These are phyloP conservation scores for Micrasema longulum DNA, from an alignment of 1,140 invertebrate species.

Conservation along the genomic window DNA sequence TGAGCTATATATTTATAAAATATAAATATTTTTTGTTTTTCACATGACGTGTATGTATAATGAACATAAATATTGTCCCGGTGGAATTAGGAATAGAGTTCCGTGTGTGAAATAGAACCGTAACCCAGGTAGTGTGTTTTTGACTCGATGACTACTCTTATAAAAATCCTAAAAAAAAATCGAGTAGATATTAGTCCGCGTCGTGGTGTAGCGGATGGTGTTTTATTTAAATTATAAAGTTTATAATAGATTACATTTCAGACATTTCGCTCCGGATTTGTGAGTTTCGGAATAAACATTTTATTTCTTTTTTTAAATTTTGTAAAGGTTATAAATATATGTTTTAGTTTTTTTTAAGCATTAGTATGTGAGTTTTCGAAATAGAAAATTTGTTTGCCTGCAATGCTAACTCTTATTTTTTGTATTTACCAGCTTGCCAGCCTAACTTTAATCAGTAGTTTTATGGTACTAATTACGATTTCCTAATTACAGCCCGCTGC, in stretches of 20 bases:
- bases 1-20: too few relatives aligned
- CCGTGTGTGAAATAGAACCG: too few relatives aligned
- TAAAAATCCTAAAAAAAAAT: neutral
- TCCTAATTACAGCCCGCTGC: conserved; percentile 9
- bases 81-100: too few relatives aligned
- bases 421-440: neutral
- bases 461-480: too few relatives aligned
- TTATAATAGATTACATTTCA: neutral
- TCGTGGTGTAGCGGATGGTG: neutral
- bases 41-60: too few relatives aligned
- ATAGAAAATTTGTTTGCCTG: neutral
- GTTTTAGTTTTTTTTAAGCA: neutral
- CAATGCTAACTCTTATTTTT: neutral
- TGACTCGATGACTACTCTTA: neutral
- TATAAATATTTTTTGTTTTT: too few relatives aligned
- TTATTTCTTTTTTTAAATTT: too few relatives aligned
- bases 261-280: neutral
- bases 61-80: too few relatives aligned
- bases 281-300: too few relatives aligned
- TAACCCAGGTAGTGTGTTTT: too few relatives aligned
- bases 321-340: neutral
- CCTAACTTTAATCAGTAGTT: too few relatives aligned
- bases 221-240: too few relatives aligned
- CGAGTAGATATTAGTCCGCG: neutral
- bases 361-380: neutral